Conservation (phyloP, 2,797 vertebrate genomes). For the Euphonia xanthogaster region DNA sequence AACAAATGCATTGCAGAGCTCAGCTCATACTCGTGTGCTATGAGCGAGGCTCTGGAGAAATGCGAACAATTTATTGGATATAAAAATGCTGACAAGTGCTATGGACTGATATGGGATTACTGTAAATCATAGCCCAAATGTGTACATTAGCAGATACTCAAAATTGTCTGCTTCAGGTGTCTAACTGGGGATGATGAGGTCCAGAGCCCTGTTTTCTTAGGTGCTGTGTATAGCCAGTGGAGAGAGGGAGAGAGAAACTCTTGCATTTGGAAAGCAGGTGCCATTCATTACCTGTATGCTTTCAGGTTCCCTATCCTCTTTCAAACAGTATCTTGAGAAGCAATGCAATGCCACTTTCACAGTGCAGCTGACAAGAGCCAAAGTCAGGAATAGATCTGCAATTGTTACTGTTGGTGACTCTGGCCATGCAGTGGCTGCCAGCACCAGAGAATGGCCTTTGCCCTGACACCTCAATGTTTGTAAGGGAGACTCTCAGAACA, state of each 20-base stretch:
- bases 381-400: background rate
- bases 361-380: fast-evolving
- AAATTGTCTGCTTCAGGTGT: background rate
- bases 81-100: background rate
- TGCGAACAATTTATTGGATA: background rate
- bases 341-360: background rate
- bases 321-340: background rate
- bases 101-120: background rate
- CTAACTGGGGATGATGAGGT: background rate
- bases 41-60: background rate
- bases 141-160: background rate
- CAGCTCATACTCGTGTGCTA: background rate
- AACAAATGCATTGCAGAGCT: background rate
- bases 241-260: background rate
- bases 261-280: background rate
- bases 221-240: background rate
- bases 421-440: background rate
- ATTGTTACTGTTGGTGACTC: background rate
- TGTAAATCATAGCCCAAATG: background rate
- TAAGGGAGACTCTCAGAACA: background rate
- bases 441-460: background rate
- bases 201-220: background rate
- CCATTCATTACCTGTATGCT: background rate
- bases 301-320: background rate
- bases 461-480: background rate